These are phyloP conservation scores for Melipona quadrifasciata DNA, from an alignment of 1,140 invertebrate genomes.

Conservation along the genomic window DNA sequence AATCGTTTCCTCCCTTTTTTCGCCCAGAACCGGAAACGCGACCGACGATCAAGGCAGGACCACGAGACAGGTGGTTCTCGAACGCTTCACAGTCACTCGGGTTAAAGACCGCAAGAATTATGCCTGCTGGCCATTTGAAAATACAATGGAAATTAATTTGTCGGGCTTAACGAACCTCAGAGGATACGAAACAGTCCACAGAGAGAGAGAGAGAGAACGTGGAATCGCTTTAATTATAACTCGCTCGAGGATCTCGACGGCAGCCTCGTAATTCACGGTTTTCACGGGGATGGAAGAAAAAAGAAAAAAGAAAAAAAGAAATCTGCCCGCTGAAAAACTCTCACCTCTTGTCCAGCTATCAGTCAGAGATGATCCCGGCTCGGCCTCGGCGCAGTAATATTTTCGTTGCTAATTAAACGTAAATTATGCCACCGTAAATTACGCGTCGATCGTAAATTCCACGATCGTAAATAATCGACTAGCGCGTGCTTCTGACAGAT, in stretches of 20 bases:
- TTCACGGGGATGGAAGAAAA: background rate
- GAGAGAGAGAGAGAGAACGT: background rate
- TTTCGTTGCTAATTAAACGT: slow-evolving; percentile 1
- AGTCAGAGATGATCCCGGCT: slow-evolving; percentile 6
- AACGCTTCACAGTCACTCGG: background rate
- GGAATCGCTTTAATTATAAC: slow-evolving; percentile 53
- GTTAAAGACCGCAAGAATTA: slow-evolving; percentile 37
- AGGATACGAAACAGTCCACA: slow-evolving; percentile 35
- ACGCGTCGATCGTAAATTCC: slow-evolving; percentile 19
- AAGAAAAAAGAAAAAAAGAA: too few relatives aligned
- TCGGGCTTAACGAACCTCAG: slow-evolving; percentile 56
- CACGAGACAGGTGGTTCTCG: background rate
- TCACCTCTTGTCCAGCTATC: background rate
- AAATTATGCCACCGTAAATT: background rate
- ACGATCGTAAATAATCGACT: background rate
- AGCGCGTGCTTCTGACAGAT: slow-evolving; percentile 1
- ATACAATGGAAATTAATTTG: slow-evolving; percentile 63
- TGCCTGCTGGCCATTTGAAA: slow-evolving; percentile 41
- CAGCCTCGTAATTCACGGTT: background rate
- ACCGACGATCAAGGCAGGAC: background rate
- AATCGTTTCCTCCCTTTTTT: background rate
- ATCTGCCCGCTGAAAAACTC: background rate
- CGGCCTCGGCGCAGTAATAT: background rate
- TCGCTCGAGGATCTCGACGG: slow-evolving; percentile 5
- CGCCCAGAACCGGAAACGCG: slow-evolving; percentile 24